A percentile compares a stretch with the other conserved stretches of the same genome.
Conservation (phyloP, 2,797 vertebrate genomes). For the Gymnoscopelus microlampas region DNA sequence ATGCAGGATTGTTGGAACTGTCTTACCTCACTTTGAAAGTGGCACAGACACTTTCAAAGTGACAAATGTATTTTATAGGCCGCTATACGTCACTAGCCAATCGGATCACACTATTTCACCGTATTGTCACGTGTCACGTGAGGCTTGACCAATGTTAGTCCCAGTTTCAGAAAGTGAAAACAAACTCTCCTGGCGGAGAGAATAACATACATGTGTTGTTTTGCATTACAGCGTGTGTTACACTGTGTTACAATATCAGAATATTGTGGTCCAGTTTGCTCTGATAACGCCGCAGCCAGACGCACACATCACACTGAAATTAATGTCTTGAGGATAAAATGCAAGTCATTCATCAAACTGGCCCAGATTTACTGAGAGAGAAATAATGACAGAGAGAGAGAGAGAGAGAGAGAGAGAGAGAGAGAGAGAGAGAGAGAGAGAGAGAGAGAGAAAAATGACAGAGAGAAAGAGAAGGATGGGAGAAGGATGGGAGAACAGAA, state of each 20-base stretch:
- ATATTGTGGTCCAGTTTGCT: slow-evolving; percentile 20
- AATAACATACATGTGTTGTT: slow-evolving; percentile 1
- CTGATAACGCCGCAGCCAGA: slow-evolving; percentile 1
- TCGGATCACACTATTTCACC: too few species aligned
- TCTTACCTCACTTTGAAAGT: too few species aligned
- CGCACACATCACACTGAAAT: slow-evolving; percentile 13
- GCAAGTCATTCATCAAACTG: slow-evolving; percentile 30
- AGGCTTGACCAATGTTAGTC: too few species aligned
- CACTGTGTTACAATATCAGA: background rate
- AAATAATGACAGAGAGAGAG: background rate
- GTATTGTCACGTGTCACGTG: too few species aligned
- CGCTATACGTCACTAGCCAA: too few species aligned
- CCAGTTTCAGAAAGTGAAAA: too few species aligned
- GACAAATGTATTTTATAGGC: too few species aligned
- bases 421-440: background rate
- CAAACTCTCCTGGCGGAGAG: too few species aligned
- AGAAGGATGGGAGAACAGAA: background rate
- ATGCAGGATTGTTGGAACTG: too few species aligned
- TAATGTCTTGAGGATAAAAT: slow-evolving; percentile 54
- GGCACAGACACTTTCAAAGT: too few species aligned
- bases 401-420: background rate
- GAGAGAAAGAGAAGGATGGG: background rate
- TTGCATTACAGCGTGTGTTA: background rate
- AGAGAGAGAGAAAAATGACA: background rate
- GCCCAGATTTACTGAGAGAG: slow-evolving; percentile 29